Evolutionary conservation across 1,140 invertebrate species (phyloP), one percentile per base, ranked within the genome.

Genomic region (Platyscapa corneri): DNA sequence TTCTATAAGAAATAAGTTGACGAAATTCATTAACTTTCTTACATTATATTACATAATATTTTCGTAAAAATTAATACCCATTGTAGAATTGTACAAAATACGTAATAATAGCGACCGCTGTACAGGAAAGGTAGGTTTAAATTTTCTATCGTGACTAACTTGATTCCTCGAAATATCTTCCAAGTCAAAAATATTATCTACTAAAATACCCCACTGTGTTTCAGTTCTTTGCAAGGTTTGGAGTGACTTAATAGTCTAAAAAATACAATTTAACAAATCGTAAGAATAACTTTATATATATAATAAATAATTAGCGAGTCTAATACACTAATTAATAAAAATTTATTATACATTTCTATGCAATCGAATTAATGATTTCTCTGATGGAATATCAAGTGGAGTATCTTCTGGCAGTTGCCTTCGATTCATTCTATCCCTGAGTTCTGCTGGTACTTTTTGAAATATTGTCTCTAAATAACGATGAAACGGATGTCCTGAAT

Each of bases 141-240:
- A 99, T 84, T 95, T 94, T 74, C 93, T 93, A 88, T 97, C 97
- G 12, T 95, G 94, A 49, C 96, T 97, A 70, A 95, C 94, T 90
- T 96, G 94, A 93, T 98, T 99, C 81, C 95, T 94, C 14, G 96
- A 94, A 76, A 98, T 95, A 93, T 99, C 98, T 93, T 99, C 98
- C 87, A 99, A 93, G 89, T 95, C 94, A 87, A 97, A 95, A 46
- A 97, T 96, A 86, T 96, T 95, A 83, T 97, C 95, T 56, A 99
- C 95, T 88, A 99, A 95, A 78, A 97, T 94, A 82, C 95, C 95
- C 98, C 98, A 99, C 90, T 99, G 97, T 0, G 97, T 97, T 92
- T 98, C 97, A 30, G 98, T 98, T 86, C 97, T 94, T 92, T 97
- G 96, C 34, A 97, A 93, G 30, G 97, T 97, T 93, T 99, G 98